Evolutionary conservation across 2,113 vertebrate species (phyloP), one percentile per base, ranked within the genome.

Genomic region (Paramisgurnus dabryanus): DNA sequence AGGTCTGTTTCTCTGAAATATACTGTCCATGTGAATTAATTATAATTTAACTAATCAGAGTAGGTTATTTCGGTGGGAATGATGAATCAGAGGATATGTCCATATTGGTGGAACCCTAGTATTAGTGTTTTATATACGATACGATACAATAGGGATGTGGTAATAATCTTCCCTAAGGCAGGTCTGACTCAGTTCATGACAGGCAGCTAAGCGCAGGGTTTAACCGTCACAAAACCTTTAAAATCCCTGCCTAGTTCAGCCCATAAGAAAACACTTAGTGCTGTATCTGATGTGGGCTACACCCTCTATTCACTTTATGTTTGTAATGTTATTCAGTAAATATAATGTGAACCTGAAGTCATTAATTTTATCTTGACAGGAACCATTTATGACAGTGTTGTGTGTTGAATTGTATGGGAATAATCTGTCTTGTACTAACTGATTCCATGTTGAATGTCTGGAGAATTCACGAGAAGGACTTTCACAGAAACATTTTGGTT

Each of bases 241-340:
- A 76, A 76, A 76, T 66, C 63, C 74, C 84, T 15, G 57, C 43
- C 45, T 50, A 9, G 15, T 47, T n/a, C 74, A 76, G 18, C 66
- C 61, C 49, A 40, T 41, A 34, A 73, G 70, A 22, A 45, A 40
- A 58, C 73, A 50, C 40, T 18, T 4, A 60, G 9, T 6, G 53
- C 15, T 6, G 5, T n/a, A 57, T 57, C 49, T 18, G 40, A 15
- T 34, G 57, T 47, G 34, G 58, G 47, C 40, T 55, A 76, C 27
- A 66, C 74, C 72, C 22, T 49, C 43, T 75, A 64, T 75, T 75
- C 58, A 22, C 12, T 34, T 17, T 39, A 8, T 34, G 49, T 49
- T 17, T 75, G 72, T 11, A 22, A 34, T 75, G 57, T 27, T 27
- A 61, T 63, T 74, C 57, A 63, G 57, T 43, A 47, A 45, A 60